Evolutionary conservation across 2,888 invertebrate genomes (phyloP), one percentile per base, ranked within the genome.

Genomic region (Caenorhabditis sp.): DNA sequence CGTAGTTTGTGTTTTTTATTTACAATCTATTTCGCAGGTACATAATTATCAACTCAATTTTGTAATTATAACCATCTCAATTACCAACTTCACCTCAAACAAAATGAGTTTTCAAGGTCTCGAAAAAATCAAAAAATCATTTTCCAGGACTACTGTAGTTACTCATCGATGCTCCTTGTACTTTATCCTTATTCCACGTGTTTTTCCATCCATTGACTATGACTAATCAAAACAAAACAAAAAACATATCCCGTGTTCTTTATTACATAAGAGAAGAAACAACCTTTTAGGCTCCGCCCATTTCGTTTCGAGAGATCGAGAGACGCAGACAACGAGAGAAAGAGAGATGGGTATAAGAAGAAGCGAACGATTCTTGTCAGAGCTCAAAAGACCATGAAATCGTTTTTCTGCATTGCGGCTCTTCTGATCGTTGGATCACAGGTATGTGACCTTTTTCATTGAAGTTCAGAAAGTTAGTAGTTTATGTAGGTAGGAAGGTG

Each of bases 111-210:
- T 56, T 56, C 26, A 21, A 56, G 27, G 23, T 56, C 31, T 56
- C 57, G 31, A 56, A 21, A 26, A 56, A 56, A 56, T 4, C 17
- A 21, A 56, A 31, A 56, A 31, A 56, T 21, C 57, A 56, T 31
- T 31, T 31, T 31, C 5, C 31, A 4, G 10, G 31, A 10, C 10
- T 31, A 31, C 31, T 31, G 31, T 31, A 31, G 31, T 10, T n/a
- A n/a, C n/a, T n/a, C n/a, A n/a, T n/a, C n/a, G n/a, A n/a, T n/a
- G n/a, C 36, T 36, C 10, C 36, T 5, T 8, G 36, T 10, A 5
- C 7, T 56, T 56, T 56, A 14, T 27, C 21, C 20, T 17, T 12
- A 27, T 56, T 56, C 12, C 31, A 12, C 14, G 17, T 26, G 57
- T 20, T 56, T 26, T 27, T 27, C 17, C 57, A 17, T 56, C 31